Conservation (phyloP, 2,888 invertebrate species). For the Cosmopolites sordidus region DNA sequence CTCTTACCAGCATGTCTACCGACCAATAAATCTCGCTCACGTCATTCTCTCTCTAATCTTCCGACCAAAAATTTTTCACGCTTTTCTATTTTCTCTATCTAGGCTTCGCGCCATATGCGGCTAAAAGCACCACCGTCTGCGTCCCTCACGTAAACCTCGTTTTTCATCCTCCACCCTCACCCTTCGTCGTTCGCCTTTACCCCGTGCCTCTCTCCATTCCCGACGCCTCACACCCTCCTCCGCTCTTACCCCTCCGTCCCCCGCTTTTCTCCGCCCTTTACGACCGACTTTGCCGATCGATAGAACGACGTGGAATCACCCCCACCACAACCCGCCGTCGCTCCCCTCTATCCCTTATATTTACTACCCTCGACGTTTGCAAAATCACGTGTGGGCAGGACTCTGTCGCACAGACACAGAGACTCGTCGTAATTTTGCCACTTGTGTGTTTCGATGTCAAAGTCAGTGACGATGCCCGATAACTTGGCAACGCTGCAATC, state of each 20-base stretch:
- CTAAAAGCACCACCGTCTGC: not conserved
- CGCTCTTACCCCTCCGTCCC: not conserved
- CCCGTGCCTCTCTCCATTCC: not conserved
- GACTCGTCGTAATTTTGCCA: no score
- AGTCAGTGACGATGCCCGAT: no score
- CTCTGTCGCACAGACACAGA: no score
- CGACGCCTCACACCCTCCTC: not conserved
- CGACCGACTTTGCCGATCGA: not conserved
- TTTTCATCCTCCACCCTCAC: constrained; percentile 2
- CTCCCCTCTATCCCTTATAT: not conserved
- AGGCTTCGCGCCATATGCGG: not conserved
- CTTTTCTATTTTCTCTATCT: not conserved
- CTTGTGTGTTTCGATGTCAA: no score
- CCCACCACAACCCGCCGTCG: not conserved
- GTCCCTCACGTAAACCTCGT: constrained; percentile 2
- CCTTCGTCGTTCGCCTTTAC: no score
- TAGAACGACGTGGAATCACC: not conserved
- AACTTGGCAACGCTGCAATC: no score
- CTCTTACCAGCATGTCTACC: not conserved
- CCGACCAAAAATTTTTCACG: not conserved
- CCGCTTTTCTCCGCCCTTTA: not conserved
- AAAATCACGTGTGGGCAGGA: no score
- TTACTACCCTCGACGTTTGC: not conserved
- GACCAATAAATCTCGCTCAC: not conserved
- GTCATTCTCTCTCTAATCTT: not conserved